A percentile compares a stretch with the other conserved stretches of the same genome.
Evolutionary conservation across 1,140 invertebrate species (phyloP).

Genomic region (Heliconius nattereri): DNA sequence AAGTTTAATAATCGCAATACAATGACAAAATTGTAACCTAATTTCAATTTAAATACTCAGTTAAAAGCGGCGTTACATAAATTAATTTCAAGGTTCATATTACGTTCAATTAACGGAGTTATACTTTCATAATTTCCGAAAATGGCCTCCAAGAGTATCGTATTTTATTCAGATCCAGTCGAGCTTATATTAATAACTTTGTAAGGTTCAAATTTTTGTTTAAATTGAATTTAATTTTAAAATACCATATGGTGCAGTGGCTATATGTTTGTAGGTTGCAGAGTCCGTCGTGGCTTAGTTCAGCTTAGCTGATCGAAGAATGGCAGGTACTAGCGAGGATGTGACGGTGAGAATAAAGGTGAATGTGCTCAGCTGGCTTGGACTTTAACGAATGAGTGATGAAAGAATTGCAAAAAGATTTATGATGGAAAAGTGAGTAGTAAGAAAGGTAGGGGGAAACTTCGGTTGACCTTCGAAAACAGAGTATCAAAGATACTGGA

Average conservation of each 20-base stretch:
- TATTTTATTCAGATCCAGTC: conserved; percentile 4
- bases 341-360: no score
- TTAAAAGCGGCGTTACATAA: conserved; percentile 8
- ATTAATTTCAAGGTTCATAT: conserved; percentile 9
- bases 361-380: no score
- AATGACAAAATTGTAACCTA: not conserved
- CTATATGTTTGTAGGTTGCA: no score
- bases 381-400: no score
- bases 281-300: no score
- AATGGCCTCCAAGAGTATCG: conserved; percentile 6
- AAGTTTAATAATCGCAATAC: not conserved
- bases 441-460: no score
- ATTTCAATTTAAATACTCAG: not conserved
- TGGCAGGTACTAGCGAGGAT: no score
- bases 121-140: conserved; percentile 9
- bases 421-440: no score
- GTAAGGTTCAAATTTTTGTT: conserved; percentile 1
- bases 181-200: not conserved
- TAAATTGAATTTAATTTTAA: not conserved
- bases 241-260: not conserved
- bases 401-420: no score
- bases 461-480: no score
- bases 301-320: no score
- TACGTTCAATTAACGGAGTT: conserved; percentile 2
- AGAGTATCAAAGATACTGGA: no score